Evolutionary conservation across 1,140 invertebrate genomes (phyloP).

Genomic region (Schlechtendalia chinensis): DNA sequence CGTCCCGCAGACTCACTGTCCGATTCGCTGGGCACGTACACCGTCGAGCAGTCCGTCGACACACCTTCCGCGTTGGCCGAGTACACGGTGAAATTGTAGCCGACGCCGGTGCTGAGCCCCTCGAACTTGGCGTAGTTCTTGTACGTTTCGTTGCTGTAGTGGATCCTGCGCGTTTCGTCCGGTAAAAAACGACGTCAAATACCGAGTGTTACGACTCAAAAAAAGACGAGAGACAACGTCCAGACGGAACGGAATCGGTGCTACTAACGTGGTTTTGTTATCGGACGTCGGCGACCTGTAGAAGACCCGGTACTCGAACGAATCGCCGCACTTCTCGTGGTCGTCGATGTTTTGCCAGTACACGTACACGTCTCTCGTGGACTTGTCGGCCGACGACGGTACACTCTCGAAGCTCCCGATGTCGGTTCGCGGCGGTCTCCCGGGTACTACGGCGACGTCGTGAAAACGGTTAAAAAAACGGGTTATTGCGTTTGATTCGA

Average conservation of each 20-base stretch:
- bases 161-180: slow-evolving; percentile 2
- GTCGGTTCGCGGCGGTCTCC: slow-evolving; percentile 63
- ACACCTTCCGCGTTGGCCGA: slow-evolving; percentile 62
- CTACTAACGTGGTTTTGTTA: slow-evolving; percentile 26
- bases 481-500: no score
- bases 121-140: slow-evolving; percentile 61
- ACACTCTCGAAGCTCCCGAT: slow-evolving; percentile 66
- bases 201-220: no score
- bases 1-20: slow-evolving; percentile 65
- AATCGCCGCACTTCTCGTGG: slow-evolving; percentile 63
- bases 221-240: no score
- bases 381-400: slow-evolving; percentile 54
- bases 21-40: slow-evolving; percentile 63
- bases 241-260: no score
- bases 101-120: slow-evolving; percentile 57
- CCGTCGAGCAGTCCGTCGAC: slow-evolving; percentile 60
- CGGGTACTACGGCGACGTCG: no score
- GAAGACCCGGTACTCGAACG: slow-evolving; percentile 58
- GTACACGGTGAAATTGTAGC: slow-evolving; percentile 60
- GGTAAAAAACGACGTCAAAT: no score
- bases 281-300: not conserved
- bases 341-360: slow-evolving; percentile 69
- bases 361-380: slow-evolving; percentile 62
- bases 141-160: slow-evolving; percentile 51
- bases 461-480: no score